These are phyloP conservation scores for Siniperca scherzeri DNA, from an alignment of 2,797 vertebrate genomes.

Conservation along the genomic window DNA sequence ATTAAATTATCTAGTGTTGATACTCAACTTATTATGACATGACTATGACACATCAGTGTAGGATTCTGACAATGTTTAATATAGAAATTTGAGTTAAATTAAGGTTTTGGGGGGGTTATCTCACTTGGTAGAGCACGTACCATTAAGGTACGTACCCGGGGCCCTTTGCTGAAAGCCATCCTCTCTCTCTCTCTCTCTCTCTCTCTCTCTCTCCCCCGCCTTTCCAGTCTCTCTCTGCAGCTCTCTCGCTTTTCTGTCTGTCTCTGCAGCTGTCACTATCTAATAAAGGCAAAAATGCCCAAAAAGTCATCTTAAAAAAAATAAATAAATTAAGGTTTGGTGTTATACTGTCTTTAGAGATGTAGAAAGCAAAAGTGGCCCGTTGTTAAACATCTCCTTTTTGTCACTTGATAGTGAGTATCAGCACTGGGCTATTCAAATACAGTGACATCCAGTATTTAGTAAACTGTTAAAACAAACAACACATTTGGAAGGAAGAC, in stretches of 20 bases:
- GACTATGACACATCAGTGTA: not conserved
- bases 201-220: no score
- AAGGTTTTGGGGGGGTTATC: not conserved
- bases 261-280: no score
- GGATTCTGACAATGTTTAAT: not conserved
- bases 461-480: slow-evolving; percentile 31
- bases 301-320: no score
- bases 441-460: slow-evolving; percentile 17
- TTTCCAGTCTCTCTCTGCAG: no score
- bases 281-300: no score
- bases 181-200: no score
- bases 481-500: slow-evolving; percentile 68
- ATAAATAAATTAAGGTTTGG: not conserved
- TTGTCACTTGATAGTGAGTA: slow-evolving; percentile 20
- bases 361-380: not conserved
- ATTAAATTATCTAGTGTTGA: slow-evolving; percentile 32
- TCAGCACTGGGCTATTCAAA: slow-evolving; percentile 13
- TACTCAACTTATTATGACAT: slow-evolving; percentile 14
- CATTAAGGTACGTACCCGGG: no score
- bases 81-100: slow-evolving; percentile 20
- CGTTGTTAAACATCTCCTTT: not conserved
- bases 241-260: no score
- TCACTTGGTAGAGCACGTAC: no score
- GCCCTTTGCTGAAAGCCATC: no score
- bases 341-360: not conserved